phyloP scores from a whole-genome alignment of 2,113 vertebrate genomes.

The Tachycineta bicolor region DNA sequence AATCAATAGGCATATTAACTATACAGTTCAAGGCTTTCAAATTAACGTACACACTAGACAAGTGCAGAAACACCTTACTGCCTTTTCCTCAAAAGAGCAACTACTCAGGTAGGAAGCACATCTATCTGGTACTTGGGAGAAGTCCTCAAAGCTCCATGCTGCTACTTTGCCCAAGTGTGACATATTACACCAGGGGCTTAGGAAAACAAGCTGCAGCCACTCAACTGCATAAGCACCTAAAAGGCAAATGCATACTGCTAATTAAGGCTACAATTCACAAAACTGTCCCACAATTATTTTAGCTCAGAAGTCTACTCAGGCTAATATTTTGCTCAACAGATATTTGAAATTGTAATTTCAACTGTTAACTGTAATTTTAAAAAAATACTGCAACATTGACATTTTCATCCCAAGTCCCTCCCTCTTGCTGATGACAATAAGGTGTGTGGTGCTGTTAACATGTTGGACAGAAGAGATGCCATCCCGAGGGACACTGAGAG shows the following conservation, averaged over 20 bases:
- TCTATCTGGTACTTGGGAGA: background rate
- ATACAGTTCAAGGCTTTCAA: background rate
- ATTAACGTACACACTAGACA: background rate
- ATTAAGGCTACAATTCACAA: background rate
- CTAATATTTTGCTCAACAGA: background rate
- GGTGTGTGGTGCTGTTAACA: background rate
- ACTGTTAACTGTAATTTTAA: background rate
- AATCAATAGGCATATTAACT: background rate
- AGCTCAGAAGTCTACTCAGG: background rate
- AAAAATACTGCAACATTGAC: background rate
- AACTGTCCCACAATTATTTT: background rate
- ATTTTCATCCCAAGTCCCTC: background rate
- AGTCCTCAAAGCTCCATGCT: background rate
- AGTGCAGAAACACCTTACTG: background rate
- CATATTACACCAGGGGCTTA: background rate
- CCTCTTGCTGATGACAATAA: background rate
- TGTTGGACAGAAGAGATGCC: accelerated
- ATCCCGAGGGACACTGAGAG: background rate
- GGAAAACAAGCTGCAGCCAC: background rate
- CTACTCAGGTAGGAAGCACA: background rate
- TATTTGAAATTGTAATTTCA: background rate
- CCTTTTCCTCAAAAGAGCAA: background rate
- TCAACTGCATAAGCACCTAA: background rate
- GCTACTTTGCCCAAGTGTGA: background rate
- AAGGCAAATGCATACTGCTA: background rate